phyloP scores from a whole-genome alignment of 2,888 invertebrate genomes.

The Andrena haemorrhoa region DNA sequence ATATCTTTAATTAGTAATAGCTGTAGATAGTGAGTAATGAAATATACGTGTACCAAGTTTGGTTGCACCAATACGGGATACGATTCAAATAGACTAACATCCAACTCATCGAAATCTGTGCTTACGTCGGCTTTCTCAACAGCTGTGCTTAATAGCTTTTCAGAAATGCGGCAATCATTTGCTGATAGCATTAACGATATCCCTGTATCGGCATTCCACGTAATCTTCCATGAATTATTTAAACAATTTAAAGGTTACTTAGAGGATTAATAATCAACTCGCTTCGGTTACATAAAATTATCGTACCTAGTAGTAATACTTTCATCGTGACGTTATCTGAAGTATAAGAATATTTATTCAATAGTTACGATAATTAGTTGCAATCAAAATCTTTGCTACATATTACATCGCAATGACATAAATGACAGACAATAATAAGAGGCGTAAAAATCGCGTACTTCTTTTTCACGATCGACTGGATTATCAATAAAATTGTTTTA shows the following conservation, averaged over 20 bases:
- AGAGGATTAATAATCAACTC: background rate
- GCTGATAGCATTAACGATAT: slow-evolving; percentile 17
- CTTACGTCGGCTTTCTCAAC: background rate
- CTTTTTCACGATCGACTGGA: too few relatives aligned
- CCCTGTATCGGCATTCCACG: background rate
- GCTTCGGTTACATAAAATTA: slow-evolving; percentile 1
- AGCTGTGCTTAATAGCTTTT: background rate
- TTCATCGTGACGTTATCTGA: slow-evolving; percentile 15
- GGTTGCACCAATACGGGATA: slow-evolving; percentile 43
- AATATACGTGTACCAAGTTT: slow-evolving; percentile 38
- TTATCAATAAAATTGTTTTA: too few relatives aligned
- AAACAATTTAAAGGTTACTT: slow-evolving; percentile 2
- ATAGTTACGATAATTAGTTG: background rate
- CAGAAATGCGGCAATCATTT: background rate
- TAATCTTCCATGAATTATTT: background rate
- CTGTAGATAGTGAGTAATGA: background rate
- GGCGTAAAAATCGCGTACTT: background rate
- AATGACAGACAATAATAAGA: background rate
- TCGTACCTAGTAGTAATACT: slow-evolving; percentile 3
- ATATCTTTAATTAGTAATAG: background rate
- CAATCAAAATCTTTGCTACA: background rate
- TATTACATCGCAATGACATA: background rate
- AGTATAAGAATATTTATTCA: background rate
- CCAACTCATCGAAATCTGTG: slow-evolving; percentile 17
- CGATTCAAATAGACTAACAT: slow-evolving; percentile 14